Base-by-base conservation (phyloP, 2,888 invertebrate species). In the Drosophila monieri region DNA sequence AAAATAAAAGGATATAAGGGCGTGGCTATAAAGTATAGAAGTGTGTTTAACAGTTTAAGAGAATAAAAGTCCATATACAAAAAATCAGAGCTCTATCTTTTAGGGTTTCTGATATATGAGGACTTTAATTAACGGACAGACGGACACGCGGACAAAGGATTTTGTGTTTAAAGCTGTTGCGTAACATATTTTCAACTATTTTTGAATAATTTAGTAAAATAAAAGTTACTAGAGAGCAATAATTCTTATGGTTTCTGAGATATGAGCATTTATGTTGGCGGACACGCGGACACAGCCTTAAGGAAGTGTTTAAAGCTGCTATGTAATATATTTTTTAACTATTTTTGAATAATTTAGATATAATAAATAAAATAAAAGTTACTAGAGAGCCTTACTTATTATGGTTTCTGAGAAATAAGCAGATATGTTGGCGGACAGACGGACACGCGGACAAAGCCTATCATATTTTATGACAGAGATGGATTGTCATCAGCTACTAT, bases 401-500 rank as follows among this genome's bases (percentile, higher is more conserved):
- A 32, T 1, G 6, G 32, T 12, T 6, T 5, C 5, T 32, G 32
- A 32, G 12, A 32, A 5, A 32, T 32, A 2, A 27, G 27, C 27
- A 8, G 8, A 9, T 9, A 9, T 8, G 27, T 27, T 27, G 9
- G 27, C 9, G 27, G 27, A 27, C 27, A 27, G 9, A 27, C 27
- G 27, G 27, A 25, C 25, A 25, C 6, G 21, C 21, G 21, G 21
- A 23, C 21, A 30, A 30, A 30, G 8, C 9, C 9, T 3, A 32
- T 32, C 10, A 10, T 12, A 12, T 32, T 32, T 3, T 49, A 47
- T 6, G 54, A 57, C 53, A 46, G 10, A 54, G 39, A 66, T 60
- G 60, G 61, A 61, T 59, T 32, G 43, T 25, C 25, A 25, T 25
- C 8, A 25, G 25, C 6, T 25, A 6, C 25, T 6, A 0, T 25